Conservation (phyloP, 2,113 vertebrate genomes). For the Bos javanicus region DNA sequence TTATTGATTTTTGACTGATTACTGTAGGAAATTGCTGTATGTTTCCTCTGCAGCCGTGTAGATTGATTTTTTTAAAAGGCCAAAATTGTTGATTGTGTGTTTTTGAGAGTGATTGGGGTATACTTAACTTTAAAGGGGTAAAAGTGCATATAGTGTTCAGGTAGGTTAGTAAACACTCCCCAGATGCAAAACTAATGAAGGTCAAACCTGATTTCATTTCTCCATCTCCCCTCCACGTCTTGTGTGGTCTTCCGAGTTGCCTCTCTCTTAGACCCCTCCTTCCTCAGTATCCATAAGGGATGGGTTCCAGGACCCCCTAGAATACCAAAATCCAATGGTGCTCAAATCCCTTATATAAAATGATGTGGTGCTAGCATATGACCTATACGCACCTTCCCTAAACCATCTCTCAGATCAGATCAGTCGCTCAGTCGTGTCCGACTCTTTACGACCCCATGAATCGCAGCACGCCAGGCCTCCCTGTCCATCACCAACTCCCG, state of each 20-base stretch:
- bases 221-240: too few relatives aligned
- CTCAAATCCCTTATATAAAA: background rate
- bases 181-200: background rate
- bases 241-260: background rate
- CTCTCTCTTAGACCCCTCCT: background rate
- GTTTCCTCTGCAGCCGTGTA: background rate
- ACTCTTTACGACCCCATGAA: too few relatives aligned
- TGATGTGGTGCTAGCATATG: background rate
- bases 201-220: background rate
- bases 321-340: background rate
- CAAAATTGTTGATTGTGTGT: background rate
- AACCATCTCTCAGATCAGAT: background rate
- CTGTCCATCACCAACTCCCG: too few relatives aligned
- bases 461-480: too few relatives aligned
- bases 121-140: background rate
- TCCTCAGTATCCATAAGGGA: background rate
- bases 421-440: too few relatives aligned
- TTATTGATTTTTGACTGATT: background rate
- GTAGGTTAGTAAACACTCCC: background rate
- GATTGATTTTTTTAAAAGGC: background rate
- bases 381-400: background rate
- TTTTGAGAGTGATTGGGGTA: background rate
- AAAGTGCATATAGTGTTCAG: background rate
- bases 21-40: background rate
- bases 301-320: background rate